phyloP scores from a whole-genome alignment of 2,888 invertebrate species.

The Drosophila heteroneura region DNA sequence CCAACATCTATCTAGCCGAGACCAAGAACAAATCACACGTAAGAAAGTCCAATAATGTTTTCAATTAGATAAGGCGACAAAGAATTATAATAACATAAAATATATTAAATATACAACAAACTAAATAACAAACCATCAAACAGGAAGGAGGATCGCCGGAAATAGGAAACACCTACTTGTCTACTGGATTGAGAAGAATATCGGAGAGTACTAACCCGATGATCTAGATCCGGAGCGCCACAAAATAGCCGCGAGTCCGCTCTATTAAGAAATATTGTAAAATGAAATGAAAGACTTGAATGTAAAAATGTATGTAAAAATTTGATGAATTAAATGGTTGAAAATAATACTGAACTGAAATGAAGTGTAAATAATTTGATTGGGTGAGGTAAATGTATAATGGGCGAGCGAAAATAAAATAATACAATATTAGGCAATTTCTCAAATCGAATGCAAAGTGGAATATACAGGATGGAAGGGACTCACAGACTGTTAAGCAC shows the following conservation, averaged over 20 bases:
- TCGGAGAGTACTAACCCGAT: not conserved
- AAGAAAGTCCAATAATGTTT: not conserved
- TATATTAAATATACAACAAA: not conserved
- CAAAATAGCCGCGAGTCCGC: not conserved
- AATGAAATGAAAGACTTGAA: not conserved
- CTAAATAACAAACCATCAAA: not conserved
- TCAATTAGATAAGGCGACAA: not conserved
- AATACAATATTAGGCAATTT: not conserved
- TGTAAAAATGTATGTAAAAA: not conserved
- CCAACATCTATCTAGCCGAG: not conserved
- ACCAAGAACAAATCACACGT: not conserved
- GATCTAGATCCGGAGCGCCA: not conserved
- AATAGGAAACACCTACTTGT: not conserved
- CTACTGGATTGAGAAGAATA: not conserved
- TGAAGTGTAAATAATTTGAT: not conserved
- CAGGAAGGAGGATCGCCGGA: not conserved
- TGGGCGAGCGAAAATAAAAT: not conserved
- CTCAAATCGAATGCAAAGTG: not conserved
- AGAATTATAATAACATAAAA: not conserved
- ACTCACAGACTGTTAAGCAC: not conserved
- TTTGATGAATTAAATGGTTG: not conserved
- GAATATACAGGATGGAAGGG: not conserved
- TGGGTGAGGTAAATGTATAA: not conserved
- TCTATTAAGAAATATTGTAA: not conserved
- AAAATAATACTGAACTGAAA: not conserved